A percentile compares a stretch with the other conserved stretches of the same genome.
Conservation (phyloP, 2,888 invertebrate genomes). For the Tinea trinotella region DNA sequence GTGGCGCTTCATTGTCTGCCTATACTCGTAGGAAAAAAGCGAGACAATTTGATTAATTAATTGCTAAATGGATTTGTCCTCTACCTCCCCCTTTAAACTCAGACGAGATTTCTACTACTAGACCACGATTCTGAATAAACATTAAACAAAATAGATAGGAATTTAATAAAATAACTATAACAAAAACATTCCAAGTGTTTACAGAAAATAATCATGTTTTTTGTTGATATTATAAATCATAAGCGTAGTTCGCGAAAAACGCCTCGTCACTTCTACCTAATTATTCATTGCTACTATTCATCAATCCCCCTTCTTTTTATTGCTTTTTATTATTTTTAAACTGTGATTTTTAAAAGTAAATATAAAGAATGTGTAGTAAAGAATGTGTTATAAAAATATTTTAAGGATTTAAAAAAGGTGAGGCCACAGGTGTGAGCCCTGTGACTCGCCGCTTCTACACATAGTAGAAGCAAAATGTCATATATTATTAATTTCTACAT, state of each 20-base stretch:
- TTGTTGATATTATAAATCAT: background rate
- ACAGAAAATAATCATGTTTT: background rate
- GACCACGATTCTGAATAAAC: too few relatives aligned
- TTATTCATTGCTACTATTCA: conserved; percentile 45
- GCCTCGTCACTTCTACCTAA: conserved; percentile 55
- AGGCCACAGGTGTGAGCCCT: conserved; percentile 53
- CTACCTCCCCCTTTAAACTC: too few relatives aligned
- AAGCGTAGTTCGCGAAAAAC: conserved; percentile 25
- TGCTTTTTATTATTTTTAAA: conserved; percentile 29
- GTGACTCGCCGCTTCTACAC: conserved; percentile 30
- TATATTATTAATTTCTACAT: background rate
- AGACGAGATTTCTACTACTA: too few relatives aligned
- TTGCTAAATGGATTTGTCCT: too few relatives aligned
- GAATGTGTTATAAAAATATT: conserved; percentile 63
- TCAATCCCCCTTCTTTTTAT: conserved; percentile 32
- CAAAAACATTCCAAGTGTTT: background rate
- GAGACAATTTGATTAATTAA: too few relatives aligned
- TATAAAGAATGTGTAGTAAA: conserved; percentile 38
- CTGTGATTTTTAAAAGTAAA: conserved; percentile 24
- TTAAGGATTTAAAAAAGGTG: conserved; percentile 50
- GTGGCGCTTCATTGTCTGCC: too few relatives aligned
- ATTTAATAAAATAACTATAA: background rate
- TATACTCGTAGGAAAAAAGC: too few relatives aligned
- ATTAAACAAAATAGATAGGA: background rate
- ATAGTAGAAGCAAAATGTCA: background rate